Base-by-base conservation (phyloP, 2,888 invertebrate genomes). In the Marronus borbonicus region DNA sequence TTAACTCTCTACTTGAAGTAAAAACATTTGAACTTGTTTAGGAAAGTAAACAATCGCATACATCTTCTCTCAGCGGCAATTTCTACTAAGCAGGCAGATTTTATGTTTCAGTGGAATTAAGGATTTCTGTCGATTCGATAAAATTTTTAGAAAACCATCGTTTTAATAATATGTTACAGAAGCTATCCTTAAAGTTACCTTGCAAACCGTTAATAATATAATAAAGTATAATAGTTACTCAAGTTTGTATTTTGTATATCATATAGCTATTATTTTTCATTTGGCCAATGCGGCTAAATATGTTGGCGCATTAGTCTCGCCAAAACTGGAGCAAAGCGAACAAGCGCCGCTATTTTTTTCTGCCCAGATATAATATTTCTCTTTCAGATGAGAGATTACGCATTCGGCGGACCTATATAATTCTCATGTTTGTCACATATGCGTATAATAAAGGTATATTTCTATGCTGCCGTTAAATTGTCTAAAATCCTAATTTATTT, bases 391-490 rank as follows among this genome's bases (percentile, higher is more conserved):
- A 66, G 65, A 65, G 65, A 76, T 66, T 76, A 66, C 55, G 14
- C 55, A 52, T 66, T 76, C 66, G 65, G 66, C 20, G 24, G 55
- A 66, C 76, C 39, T 65, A 76, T 66, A 58, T 66, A 66, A 66
- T 76, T 76, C 65, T 76, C 66, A 66, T 66, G 55, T 66, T 39
- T 76, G 52, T 76, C 66, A 66, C 76, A 66, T 58, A 44, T 55
- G 55, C 72, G 72, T 74, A 74, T 74, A 74, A 74, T 74, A 74
- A 60, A 60, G 60, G 72, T 60, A 74, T 74, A 74, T 74, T 74
- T 74, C 72, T 60, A 44, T 24, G 28, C 60, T 60, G 8, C 60
- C 60, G 44, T 74, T 74, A 74, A 74, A 74, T 74, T 74, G 60
- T 74, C 72, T 44, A 74, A 74, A 74, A 74, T 74, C 62, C 60